Evolutionary conservation across 2,888 invertebrate genomes (phyloP), one percentile per base, ranked within the genome.

Genomic region (Hyalella azteca): DNA sequence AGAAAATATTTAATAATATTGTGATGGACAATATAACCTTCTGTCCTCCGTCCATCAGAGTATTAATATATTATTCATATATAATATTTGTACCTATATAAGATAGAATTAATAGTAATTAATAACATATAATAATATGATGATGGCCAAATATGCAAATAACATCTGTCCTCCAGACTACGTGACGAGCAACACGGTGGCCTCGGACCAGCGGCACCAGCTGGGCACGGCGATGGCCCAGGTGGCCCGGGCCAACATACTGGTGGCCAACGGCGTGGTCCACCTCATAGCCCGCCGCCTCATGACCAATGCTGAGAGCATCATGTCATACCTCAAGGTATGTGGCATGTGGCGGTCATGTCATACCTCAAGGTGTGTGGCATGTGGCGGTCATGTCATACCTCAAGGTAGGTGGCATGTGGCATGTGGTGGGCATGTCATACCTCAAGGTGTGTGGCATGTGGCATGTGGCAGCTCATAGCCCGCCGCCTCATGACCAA

Each of bases 401-500:
- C 73, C 39, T 22, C 39, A 11, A 19, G 5, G 22, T 39, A 15
- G 11, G 22, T 7, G 29, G 60, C 9, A 22, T 49, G 49, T 22
- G 15, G 49, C 9, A 15, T 13, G 4, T 13, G 49, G 49, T 4
- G 40, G 7, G 73, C 13, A 26, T 19, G 19, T 48, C n/a, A n/a
- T n/a, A n/a, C n/a, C n/a, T n/a, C n/a, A n/a, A n/a, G n/a, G n/a
- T n/a, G n/a, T 0, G 95, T 96, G 40, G 92, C 92, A 87, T 96
- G 96, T 87, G 96, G 97, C 45, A 96, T 97, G 0, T 93, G 97
- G 4, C 97, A 97, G 89, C 91, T 97, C 84, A 96, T 97, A 85
- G 94, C 95, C 86, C 91, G 94, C 85, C 96, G 96, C 0, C 90
- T 97, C 22, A 95, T 96, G 93, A 93, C 96, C 81, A 94, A 95